Evolutionary conservation across 2,888 invertebrate species (phyloP), one percentile per base, ranked within the genome.

Genomic region (Vesta saturnalis): DNA sequence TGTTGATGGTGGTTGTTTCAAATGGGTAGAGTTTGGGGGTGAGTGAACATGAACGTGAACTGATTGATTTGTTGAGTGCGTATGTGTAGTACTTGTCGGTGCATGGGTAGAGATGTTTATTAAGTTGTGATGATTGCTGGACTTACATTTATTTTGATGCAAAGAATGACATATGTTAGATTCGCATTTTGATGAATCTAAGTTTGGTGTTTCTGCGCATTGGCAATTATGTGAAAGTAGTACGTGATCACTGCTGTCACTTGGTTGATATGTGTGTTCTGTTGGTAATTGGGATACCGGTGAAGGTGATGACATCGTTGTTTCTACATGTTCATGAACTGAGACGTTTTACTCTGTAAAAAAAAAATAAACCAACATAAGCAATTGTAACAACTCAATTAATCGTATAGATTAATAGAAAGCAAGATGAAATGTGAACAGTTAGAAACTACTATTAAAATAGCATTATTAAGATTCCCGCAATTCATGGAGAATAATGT

Each of bases 251-350:
- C 81, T 82, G 30, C 80, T 75, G 65, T 83, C 82, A 73, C 82
- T 82, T 16, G 82, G 79, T 71, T 81, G 83, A 72, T 83, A 83
- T 22, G 81, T 74, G 67, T 81, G 80, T 21, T 84, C 83, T 46
- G 69, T 69, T 64, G 73, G 76, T 66, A 81, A 82, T 60, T 81
- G 80, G 18, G 80, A 80, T 66, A 82, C 82, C 52, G 81, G 81
- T 21, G 83, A 82, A 55, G 83, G 81, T 18, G 83, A 80, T 16
- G 79, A 78, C 79, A 79, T 79, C 70, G 57, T 65, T 30, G 30
- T 58, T 52, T 10, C 60, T 64, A 68, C 68, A 68, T 68, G 56
- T 68, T 64, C 68, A 60, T 21, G 12, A 12, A 39, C n/a, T 14
- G n/a, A 19, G 19, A 12, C 35, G 30, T 6, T 52, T 8, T 23